Base-by-base conservation (phyloP, 1,140 invertebrate genomes). In the Drosophila pruinosa region DNA sequence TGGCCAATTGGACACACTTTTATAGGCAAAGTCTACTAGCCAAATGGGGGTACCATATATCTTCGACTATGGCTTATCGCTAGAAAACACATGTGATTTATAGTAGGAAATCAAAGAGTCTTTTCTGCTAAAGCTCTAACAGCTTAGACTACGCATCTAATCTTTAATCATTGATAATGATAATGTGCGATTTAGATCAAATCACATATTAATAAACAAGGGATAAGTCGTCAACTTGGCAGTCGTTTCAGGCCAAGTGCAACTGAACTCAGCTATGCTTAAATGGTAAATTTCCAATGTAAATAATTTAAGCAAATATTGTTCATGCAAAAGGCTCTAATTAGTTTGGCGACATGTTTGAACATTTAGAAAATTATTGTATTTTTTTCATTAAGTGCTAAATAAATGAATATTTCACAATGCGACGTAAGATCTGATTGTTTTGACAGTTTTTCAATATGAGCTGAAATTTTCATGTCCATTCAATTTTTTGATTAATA, bases 61-160 rank as follows among this genome's bases (percentile, higher is more conserved):
- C 38, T 65, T 6, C 28, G 39, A 7, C 7, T 47, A 68, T 48
- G 6, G 4, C 63, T 50, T 21, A 56, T 61, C 48, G 31, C 31
- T 34, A 12, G 31, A 10, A 53, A 47, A 26, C 22, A 61, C 14
- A 24, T 15, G 28, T 50, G 38, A 72, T 68, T 72, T 68, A 72
- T 41, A 17, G 58, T 31, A 36, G 21, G 15, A 15, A 21, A 41
- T 4, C n/a, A n/a, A n/a, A n/a, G n/a, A n/a, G n/a, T n/a, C n/a
- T 31, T n/a, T 10, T 7, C 2, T 31, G 1, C 8, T 31, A 31
- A 1, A 10, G 7, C 28, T 7, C 7, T 10, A 7, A 26, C 26
- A 31, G 28, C 28, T n/a, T 10, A 31, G 28, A 31, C 28, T 34
- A 34, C n/a, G 3, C n/a, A 34, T n/a, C 1, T 31, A 31, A 31